Percentiles rank a stretch among this genome's conserved stretches.
Conservation (phyloP, 1,140 invertebrate genomes). For the Calosoma granatense region DNA sequence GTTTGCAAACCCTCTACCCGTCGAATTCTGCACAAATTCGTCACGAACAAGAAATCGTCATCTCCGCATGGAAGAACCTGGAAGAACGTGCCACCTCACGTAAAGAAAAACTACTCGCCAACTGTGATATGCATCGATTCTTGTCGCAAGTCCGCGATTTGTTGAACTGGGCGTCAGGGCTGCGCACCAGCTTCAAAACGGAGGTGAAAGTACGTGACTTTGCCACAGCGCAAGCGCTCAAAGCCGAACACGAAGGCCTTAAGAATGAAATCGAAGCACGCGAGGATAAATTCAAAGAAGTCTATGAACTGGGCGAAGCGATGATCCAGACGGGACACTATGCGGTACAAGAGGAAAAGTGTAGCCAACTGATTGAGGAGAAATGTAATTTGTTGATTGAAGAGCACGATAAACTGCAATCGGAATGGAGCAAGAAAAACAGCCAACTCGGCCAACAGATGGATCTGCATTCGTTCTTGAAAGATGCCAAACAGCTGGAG, state of each 20-base stretch:
- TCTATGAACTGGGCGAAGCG: constrained; percentile 67
- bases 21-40: constrained; percentile 84
- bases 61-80: constrained; percentile 78
- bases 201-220: constrained; percentile 80
- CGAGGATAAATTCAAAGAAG: constrained; percentile 72
- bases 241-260: constrained; percentile 82
- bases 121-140: constrained; percentile 78
- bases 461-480: constrained; percentile 87
- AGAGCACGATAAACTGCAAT: constrained; percentile 67
- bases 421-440: constrained; percentile 82
- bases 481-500: constrained; percentile 90
- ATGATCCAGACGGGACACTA: constrained; percentile 84
- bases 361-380: no score
- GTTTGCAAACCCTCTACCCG: constrained; percentile 81
- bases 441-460: constrained; percentile 88
- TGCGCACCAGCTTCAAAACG: constrained; percentile 68
- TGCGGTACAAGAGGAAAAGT: constrained; percentile 64
- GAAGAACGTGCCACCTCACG: constrained; percentile 71
- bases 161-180: constrained; percentile 74
- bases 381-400: constrained; percentile 56
- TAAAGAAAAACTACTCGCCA: constrained; percentile 71
- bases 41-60: constrained; percentile 71
- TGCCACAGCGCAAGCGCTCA: constrained; percentile 74
- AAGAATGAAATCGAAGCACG: constrained; percentile 92
- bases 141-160: constrained; percentile 72